These are phyloP conservation scores for Smutsia temminckii DNA, from an alignment of 2,797 vertebrate species.

Conservation along the genomic window DNA sequence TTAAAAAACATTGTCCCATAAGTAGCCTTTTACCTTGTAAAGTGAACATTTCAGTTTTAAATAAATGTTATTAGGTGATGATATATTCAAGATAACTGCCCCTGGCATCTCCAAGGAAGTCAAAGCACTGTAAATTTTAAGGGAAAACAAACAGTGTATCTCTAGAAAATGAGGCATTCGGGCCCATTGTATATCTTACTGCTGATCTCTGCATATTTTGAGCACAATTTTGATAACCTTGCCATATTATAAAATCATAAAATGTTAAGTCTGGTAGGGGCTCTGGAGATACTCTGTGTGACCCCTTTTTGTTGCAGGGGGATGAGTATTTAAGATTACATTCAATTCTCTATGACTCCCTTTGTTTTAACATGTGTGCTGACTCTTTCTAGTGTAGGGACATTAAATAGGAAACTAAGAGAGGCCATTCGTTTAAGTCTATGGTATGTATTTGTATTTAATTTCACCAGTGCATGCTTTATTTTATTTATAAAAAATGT, in stretches of 20 bases:
- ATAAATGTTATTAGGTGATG: neutral
- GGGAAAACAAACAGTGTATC: neutral
- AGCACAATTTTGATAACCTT: neutral
- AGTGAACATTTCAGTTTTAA: neutral
- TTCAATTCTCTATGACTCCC: neutral
- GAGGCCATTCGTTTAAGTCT: conserved; percentile 24
- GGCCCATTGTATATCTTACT: neutral
- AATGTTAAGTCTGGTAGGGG: neutral
- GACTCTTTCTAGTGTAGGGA: neutral
- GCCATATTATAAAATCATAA: neutral
- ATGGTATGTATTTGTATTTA: conserved; percentile 38
- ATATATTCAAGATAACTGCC: neutral
- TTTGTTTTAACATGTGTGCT: neutral
- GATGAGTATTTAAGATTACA: neutral
- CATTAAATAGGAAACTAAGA: neutral
- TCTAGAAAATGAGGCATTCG: neutral
- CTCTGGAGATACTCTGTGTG: neutral
- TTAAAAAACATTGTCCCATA: neutral
- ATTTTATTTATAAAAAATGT: conserved; percentile 33
- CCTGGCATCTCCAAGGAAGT: neutral
- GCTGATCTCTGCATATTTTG: neutral
- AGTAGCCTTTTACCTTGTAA: conserved; percentile 21
- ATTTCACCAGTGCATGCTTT: conserved; percentile 35
- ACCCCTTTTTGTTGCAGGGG: neutral
- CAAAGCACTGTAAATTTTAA: conserved; percentile 22